phyloP scores from a whole-genome alignment of 1,140 invertebrate species.

The Caligus rogercresseyi region DNA sequence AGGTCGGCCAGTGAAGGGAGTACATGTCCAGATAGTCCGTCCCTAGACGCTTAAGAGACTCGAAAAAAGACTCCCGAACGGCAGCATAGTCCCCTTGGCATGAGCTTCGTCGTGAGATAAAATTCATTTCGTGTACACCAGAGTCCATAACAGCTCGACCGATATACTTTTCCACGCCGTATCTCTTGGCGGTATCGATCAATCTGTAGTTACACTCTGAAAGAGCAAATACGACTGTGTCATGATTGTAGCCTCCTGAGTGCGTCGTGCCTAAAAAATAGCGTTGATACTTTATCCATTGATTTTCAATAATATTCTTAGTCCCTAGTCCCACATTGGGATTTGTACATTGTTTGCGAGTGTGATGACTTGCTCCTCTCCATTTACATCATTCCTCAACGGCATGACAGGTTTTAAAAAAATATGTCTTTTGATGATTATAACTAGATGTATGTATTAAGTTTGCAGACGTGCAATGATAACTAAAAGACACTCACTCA shows the following conservation, averaged over 20 bases:
- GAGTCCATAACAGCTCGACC: conserved; percentile 26
- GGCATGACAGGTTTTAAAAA: background rate
- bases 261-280: conserved; percentile 31
- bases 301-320: background rate
- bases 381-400: no score
- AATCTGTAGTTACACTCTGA: conserved; percentile 29
- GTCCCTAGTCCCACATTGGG: background rate
- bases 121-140: conserved; percentile 26
- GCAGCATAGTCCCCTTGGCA: conserved; percentile 30
- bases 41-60: conserved; percentile 28
- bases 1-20: conserved; percentile 29
- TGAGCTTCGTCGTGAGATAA: conserved; percentile 30
- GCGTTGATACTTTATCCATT: background rate
- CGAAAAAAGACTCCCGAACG: conserved; percentile 26
- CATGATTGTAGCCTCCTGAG: conserved; percentile 31
- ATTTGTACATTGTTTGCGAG: background rate
- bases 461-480: background rate
- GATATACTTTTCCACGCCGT: conserved; percentile 28
- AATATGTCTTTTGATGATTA: no score
- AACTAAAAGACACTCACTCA: background rate
- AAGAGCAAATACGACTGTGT: conserved; percentile 30
- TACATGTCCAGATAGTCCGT: conserved; percentile 30
- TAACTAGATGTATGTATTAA: background rate
- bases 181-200: conserved; percentile 32
- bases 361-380: background rate